Evolutionary conservation across 2,888 invertebrate species (phyloP), one percentile per base, ranked within the genome.

Genomic region (Phragmatobia fuliginosa): DNA sequence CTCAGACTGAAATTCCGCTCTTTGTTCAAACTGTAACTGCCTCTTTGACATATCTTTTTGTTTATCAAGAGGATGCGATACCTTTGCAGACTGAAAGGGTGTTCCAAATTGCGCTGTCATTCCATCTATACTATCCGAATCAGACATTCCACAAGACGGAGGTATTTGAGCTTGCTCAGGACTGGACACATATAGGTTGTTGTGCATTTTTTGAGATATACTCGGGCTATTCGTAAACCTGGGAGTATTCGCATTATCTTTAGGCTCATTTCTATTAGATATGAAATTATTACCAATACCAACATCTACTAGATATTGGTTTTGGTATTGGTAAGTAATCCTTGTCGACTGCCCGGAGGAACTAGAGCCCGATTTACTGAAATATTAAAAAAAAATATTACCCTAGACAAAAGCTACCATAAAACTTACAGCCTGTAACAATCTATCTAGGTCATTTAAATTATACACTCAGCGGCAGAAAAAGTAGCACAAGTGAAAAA

Each of bases 121-220:
- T 21, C 94, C 92, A 76, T 94, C 95, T 86, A 95, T 94, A 75
- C 94, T 94, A 66, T 95, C 95, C 1, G 94, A 93, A 72, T 94
- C 94, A 2, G 95, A 95, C 77, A 94, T 87, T n/a, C 93, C 94
- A 33, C 95, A 94, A 6, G 95, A 94, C 14, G 95, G 93, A 25
- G 95, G 95, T 74, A 95, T 91, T 84, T 95, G 95, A 41, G 92
- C 95, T 80, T 95, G 95, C 80, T 95, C 95, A 33, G 95, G 95
- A 84, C 95, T 95, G 25, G 94, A 94, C 21, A 94, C 95, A 81
- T 95, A 95, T 69, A 95, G 87, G 78, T 95, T 95, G 85, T 94
- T 95, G 82, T 94, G 95, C 94, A 94, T 95, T 84, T 93, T 95
- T 80, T 92, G 95, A 61, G 91, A 94, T 88, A 95, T 95, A 79